Conservation (phyloP, 2,797 vertebrate species). For the Threskiornis aethiopicus region DNA sequence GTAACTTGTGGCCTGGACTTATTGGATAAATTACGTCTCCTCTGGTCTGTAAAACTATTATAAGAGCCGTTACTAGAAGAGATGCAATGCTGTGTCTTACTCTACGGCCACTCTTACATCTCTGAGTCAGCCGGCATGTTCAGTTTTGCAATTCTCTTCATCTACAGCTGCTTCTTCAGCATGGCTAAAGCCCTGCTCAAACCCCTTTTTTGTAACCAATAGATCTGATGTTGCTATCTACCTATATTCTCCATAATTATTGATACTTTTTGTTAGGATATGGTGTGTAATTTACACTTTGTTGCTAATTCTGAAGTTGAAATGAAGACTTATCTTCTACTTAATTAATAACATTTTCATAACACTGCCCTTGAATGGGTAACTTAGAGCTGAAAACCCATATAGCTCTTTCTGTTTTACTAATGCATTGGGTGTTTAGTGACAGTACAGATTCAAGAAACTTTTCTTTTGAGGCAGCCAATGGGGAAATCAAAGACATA, state of each 20-base stretch:
- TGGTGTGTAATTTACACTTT: background rate
- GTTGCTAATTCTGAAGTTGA: background rate
- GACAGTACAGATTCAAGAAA: background rate
- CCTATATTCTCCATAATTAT: background rate
- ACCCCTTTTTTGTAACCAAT: background rate
- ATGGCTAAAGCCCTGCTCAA: background rate
- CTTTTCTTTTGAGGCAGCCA: background rate
- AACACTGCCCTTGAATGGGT: background rate
- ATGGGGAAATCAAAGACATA: background rate
- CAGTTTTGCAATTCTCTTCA: background rate
- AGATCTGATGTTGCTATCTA: background rate
- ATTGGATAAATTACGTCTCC: background rate
- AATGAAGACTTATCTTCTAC: background rate
- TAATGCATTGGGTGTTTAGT: background rate
- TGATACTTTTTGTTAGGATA: background rate
- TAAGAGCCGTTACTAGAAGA: background rate
- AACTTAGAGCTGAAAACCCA: background rate
- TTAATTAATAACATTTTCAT: background rate
- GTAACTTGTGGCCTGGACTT: background rate
- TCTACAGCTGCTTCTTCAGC: background rate
- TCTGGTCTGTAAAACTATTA: background rate
- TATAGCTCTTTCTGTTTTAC: background rate
- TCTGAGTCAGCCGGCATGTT: accelerated
- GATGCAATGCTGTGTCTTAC: background rate
- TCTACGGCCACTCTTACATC: background rate